Base-by-base conservation (phyloP, 2,888 invertebrate species). In the Rhaphigaster nebulosa region DNA sequence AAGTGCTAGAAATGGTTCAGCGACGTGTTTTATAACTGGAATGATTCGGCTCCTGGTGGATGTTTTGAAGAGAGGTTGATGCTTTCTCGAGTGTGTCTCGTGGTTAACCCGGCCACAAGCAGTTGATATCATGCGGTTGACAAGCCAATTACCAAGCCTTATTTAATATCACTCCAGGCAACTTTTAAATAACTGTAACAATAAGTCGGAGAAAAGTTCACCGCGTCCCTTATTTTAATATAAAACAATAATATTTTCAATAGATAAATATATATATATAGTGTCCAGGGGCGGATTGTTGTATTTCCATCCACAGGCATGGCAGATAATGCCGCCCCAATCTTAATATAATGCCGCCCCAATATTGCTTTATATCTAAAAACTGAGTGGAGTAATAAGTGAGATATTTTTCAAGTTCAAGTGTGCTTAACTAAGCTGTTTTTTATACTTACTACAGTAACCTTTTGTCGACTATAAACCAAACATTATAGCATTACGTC, bases 151-250 rank as follows among this genome's bases (percentile, higher is more conserved):
- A 76, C 70, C 70, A 23, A 34, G 38, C 70, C 70, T 76, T 76
- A 76, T 76, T 76, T 76, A 76, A 76, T 76, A 76, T 23, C 70
- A 76, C 20, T 20, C 38, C 38, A 76, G 70, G 38, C 70, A 76
- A 76, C 70, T 76, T 76, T 65, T 76, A 76, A 76, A 76, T 76
- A 76, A 76, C 70, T 38, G 34, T 76, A 76, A 38, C 70, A 38
- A 76, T 76, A 23, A 38, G 8, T 20, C 23, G 20, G 23, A 65
- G 65, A 10, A 23, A 76, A 38, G 20, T 29, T 76, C 70, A 76
- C 38, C 34, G 38, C 20, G 38, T 23, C 23, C 34, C 8, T 76
- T 34, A 34, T 34, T 34, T 29, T 34, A 70, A 70, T 15, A 29
- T 12, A 60, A 60, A 29, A 56, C 26, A 12, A 60, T 5, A 13